Conservation (phyloP, 2,888 invertebrate species). For the Fragum fragum region DNA sequence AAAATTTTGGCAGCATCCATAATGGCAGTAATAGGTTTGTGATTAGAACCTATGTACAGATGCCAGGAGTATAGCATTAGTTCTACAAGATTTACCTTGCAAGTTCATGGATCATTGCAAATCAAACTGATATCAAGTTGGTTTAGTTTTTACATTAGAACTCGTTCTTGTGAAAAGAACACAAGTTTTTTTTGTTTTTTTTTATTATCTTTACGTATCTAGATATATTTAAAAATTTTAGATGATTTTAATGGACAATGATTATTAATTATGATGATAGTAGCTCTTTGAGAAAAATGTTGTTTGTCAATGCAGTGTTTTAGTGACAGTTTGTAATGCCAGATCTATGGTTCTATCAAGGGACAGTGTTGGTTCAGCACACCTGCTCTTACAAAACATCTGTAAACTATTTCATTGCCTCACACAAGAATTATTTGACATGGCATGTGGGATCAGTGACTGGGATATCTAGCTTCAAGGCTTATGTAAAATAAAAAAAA, state of each 20-base stretch:
- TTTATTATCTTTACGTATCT: too few species aligned
- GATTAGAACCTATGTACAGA: conserved; percentile 27
- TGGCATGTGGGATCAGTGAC: neutral
- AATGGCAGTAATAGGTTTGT: conserved; percentile 22
- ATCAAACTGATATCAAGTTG: conserved; percentile 7
- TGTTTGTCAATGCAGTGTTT: too few species aligned
- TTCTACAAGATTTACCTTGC: conserved; percentile 32
- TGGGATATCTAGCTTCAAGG: neutral
- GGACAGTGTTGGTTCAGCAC: neutral
- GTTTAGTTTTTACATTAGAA: neutral
- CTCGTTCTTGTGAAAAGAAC: too few species aligned
- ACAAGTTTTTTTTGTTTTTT: too few species aligned
- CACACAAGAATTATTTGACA: conserved; percentile 3
- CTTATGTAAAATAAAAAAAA: too few species aligned
- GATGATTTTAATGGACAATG: too few species aligned
- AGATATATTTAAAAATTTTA: too few species aligned
- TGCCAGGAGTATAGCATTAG: conserved; percentile 22
- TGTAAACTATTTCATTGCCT: neutral
- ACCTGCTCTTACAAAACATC: neutral
- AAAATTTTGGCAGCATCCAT: conserved; percentile 11
- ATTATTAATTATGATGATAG: too few species aligned
- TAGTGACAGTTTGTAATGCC: too few species aligned
- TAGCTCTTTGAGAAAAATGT: too few species aligned
- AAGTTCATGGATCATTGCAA: conserved; percentile 23
- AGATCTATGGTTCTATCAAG: too few species aligned